Conservation (phyloP, 64 coral and sea anemone species). For the Cladopsammia gracilis region DNA sequence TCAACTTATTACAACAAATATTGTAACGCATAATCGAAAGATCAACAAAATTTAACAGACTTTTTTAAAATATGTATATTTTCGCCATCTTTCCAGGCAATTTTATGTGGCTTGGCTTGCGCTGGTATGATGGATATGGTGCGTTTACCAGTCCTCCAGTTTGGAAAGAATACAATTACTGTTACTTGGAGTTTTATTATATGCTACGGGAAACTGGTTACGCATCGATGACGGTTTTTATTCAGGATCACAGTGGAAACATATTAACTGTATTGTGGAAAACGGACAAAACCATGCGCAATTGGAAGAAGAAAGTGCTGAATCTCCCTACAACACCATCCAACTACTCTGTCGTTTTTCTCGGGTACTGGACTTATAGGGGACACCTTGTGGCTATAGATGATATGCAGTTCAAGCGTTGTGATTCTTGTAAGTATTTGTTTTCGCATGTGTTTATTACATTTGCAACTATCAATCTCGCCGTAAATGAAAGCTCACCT, state of each 20-base stretch:
- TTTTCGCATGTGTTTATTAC: not conserved
- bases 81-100: not conserved
- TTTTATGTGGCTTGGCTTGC: not conserved
- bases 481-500: too few relatives aligned
- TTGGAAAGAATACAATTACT: not conserved
- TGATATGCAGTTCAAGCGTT: not conserved
- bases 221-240: constrained; percentile 1
- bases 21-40: too few relatives aligned
- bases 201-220: not conserved
- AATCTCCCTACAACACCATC: not conserved
- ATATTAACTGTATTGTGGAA: not conserved
- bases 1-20: too few relatives aligned
- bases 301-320: constrained; percentile 32
- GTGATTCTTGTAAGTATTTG: not conserved
- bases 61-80: not conserved
- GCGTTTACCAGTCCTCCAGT: not conserved
- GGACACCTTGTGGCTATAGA: not conserved
- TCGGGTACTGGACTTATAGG: not conserved
- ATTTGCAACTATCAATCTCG: not conserved
- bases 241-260: not conserved
- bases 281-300: not conserved
- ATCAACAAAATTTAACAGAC: too few relatives aligned
- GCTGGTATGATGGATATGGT: not conserved
- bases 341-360: constrained; percentile 24
- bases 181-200: constrained; percentile 32